Evolutionary conservation across 2,888 invertebrate species (phyloP).

Genomic region (Sinopyrophorus schimmeli): DNA sequence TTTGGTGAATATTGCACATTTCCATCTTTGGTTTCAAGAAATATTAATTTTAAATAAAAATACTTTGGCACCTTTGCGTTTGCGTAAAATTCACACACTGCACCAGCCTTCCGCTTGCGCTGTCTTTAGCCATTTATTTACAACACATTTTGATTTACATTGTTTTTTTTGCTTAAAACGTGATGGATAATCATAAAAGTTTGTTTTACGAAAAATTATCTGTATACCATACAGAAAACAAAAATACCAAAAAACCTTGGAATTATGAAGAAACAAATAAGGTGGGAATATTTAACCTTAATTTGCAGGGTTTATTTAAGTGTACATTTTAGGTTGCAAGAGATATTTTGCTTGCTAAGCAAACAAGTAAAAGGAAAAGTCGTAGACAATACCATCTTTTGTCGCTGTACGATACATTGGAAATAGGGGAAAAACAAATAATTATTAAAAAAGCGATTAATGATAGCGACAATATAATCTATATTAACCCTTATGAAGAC

Average conservation of each 20-base stretch:
- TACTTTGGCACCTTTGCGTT: too few relatives aligned
- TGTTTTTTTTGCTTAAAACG: too few relatives aligned
- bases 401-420: not conserved
- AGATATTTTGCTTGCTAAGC: conserved; percentile 3
- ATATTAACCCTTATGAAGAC: conserved; percentile 1
- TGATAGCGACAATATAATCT: not conserved
- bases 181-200: too few relatives aligned
- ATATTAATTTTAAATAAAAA: too few relatives aligned
- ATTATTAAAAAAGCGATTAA: not conserved
- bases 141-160: too few relatives aligned
- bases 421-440: not conserved
- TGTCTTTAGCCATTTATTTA: too few relatives aligned
- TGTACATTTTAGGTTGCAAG: not conserved
- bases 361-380: not conserved
- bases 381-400: conserved; percentile 1
- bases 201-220: too few relatives aligned
- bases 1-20: too few relatives aligned
- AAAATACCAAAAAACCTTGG: not conserved
- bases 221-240: too few relatives aligned
- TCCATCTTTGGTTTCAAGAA: too few relatives aligned
- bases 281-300: not conserved
- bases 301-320: not conserved
- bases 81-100: too few relatives aligned
- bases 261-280: not conserved
- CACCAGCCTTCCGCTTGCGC: too few relatives aligned